Percentiles rank a stretch among this genome's conserved stretches.
Evolutionary conservation across 2,888 invertebrate species (phyloP).

Genomic region (Agrypnus murinus): DNA sequence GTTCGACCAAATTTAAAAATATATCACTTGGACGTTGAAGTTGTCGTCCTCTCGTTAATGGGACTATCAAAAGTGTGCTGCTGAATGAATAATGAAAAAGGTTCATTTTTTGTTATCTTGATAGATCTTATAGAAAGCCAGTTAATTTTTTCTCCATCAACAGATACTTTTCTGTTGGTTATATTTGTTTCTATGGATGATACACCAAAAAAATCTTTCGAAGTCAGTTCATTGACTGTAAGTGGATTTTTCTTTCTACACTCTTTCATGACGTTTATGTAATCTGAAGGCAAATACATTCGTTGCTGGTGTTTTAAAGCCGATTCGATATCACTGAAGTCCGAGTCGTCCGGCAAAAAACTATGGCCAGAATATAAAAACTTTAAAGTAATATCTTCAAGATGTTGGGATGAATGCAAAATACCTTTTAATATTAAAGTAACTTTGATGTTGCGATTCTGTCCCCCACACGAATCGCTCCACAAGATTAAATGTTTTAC

Average conservation of each 20-base stretch:
- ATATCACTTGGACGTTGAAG: neutral
- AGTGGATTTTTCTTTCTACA: constrained; percentile 15
- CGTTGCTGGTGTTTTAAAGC: constrained; percentile 15
- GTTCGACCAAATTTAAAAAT: neutral
- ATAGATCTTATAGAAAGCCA: constrained; percentile 18
- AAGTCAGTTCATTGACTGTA: neutral
- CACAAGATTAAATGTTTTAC: constrained; percentile 52
- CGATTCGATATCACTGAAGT: constrained; percentile 31
- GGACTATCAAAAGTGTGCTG: neutral
- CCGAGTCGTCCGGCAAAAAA: constrained; percentile 15
- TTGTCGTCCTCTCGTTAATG: neutral
- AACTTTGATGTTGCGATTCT: constrained; percentile 55
- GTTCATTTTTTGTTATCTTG: constrained; percentile 22
- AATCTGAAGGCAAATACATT: neutral
- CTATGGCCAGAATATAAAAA: constrained; percentile 17
- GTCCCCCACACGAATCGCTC: constrained; percentile 56
- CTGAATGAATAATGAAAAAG: constrained; percentile 9
- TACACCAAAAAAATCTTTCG: constrained; percentile 1
- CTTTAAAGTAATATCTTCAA: constrained; percentile 1
- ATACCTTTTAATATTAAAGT: constrained; percentile 49
- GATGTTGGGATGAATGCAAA: too few relatives aligned
- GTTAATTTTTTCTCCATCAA: neutral
- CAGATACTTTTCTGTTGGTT: constrained; percentile 12
- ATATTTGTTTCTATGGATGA: neutral
- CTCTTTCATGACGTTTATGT: neutral